Base-by-base conservation (phyloP, 2,113 vertebrate species). In the Thinocorus orbignyianus region DNA sequence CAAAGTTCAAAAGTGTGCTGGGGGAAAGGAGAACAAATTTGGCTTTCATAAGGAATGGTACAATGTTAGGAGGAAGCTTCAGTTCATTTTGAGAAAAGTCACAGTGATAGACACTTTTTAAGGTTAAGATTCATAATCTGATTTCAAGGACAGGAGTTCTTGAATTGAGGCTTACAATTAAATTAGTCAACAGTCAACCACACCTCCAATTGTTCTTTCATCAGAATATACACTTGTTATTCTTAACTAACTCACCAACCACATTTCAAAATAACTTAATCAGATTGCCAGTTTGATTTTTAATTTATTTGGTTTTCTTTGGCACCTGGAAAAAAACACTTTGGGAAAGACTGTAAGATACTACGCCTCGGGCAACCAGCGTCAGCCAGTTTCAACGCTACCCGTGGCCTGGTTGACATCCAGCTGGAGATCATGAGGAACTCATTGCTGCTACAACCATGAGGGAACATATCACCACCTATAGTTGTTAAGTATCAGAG, bases 211-310 rank as follows among this genome's bases (percentile, higher is more conserved):
- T 81, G 13, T 70, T 92, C 83, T 97, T 86, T 91, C 70, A 95
- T 95, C 69, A 86, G 69, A 93, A 88, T 58, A 78, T 65, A 86
- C 81, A 86, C 74, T 44, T 5, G 4, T 81, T 92, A 81, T 44
- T 84, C 33, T 9, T 73, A 88, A 93, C 48, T 82, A 71, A 91
- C 60, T 88, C 77, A 78, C 58, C 68, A 66, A 74, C 31, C 28
- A 92, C 17, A 68, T 80, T 88, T 78, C 60, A 54, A 91, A 77
- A 22, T 86, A 91, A 94, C 77, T 83, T 62, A 77, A 86, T 96
- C 71, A 74, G 25, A 64, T 9, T 74, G 31, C 24, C 73, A 83
- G 49, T 58, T 93, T 84, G 37, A 92, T 86, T 93, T 86, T 86
- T 66, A 92, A 92, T 65, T 42, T 61, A 58, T 83, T 81, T 60